These are phyloP conservation scores for Drosophila mercatorum DNA, from an alignment of 2,888 invertebrate genomes.

Conservation along the genomic window DNA sequence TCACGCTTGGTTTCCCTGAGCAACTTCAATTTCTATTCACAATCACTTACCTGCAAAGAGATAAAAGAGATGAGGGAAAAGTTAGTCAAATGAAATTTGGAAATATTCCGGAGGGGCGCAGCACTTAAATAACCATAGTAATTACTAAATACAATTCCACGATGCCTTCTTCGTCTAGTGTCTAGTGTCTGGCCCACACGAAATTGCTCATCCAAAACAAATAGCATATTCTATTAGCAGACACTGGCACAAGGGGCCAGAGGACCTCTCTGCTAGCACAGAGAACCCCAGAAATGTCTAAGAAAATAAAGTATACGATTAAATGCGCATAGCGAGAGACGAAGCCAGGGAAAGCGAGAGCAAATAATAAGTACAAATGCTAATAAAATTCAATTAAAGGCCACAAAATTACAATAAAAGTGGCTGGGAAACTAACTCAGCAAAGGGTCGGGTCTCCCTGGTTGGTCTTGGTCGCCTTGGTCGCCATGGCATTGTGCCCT, in stretches of 20 bases:
- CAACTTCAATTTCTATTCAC: conserved; percentile 3
- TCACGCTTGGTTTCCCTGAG: not conserved
- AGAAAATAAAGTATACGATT: conserved; percentile 70
- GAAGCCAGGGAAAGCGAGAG: conserved; percentile 3
- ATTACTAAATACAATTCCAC: conserved; percentile 31
- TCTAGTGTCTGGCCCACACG: conserved; percentile 7
- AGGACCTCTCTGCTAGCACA: not conserved
- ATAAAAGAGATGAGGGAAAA: conserved; percentile 19
- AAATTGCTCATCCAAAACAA: conserved; percentile 43
- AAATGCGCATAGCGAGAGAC: conserved; percentile 45
- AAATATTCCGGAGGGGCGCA: not conserved
- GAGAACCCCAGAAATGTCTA: conserved; percentile 5
- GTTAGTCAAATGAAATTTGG: conserved; percentile 34
- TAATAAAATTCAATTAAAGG: conserved; percentile 82
- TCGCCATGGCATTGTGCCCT: conserved; percentile 16
- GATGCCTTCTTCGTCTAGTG: conserved; percentile 25
- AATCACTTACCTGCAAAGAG: conserved; percentile 58
- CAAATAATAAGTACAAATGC: conserved; percentile 80
- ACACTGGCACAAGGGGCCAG: conserved; percentile 8
- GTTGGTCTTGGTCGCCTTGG: conserved; percentile 1
- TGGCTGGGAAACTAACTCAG: conserved; percentile 62
- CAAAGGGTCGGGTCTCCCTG: conserved; percentile 3
- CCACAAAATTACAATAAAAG: conserved; percentile 80
- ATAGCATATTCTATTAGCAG: conserved; percentile 60
- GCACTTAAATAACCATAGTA: conserved; percentile 40